These are phyloP conservation scores for Drusus annulatus DNA, from an alignment of 1,140 invertebrate species.

Conservation along the genomic window DNA sequence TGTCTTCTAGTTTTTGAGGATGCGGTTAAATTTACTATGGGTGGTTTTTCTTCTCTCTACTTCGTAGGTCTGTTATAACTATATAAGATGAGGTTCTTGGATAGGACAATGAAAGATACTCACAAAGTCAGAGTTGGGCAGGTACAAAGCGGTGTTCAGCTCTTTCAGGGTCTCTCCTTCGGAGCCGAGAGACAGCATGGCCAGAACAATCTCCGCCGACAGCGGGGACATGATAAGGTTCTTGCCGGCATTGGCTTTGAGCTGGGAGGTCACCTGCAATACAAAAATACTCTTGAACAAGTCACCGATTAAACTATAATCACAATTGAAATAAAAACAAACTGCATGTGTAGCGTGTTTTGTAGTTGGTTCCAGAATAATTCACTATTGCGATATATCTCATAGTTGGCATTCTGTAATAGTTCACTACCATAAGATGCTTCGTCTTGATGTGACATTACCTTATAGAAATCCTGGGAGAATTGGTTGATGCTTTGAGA, in stretches of 20 bases:
- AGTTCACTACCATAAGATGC: too few relatives aligned
- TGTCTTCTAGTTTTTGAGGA: neutral
- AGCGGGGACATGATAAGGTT: slow-evolving; percentile 76
- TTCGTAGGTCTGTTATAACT: neutral
- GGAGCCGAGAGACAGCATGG: slow-evolving; percentile 73
- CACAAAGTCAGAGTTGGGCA: slow-evolving; percentile 63
- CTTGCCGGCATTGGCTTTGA: slow-evolving; percentile 59
- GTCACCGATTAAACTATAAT: too few relatives aligned
- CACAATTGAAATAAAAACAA: too few relatives aligned
- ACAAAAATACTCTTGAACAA: neutral
- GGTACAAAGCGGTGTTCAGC: slow-evolving; percentile 66
- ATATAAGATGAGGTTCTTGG: neutral
- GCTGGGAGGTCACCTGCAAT: slow-evolving; percentile 58
- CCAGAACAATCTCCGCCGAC: slow-evolving; percentile 72
- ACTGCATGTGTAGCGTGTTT: too few relatives aligned
- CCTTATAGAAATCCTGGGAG: slow-evolving; percentile 54
- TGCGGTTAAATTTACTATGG: neutral
- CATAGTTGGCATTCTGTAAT: too few relatives aligned
- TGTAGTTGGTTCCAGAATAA: too few relatives aligned
- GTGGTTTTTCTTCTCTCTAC: neutral
- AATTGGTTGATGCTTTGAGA: slow-evolving; percentile 47
- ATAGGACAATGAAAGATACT: slow-evolving; percentile 26
- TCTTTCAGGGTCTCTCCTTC: slow-evolving; percentile 70
- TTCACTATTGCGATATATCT: too few relatives aligned
- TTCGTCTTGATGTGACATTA: slow-evolving; percentile 27